Conservation (phyloP, 2,113 vertebrate species). For the Coptodon bakossiorum region DNA sequence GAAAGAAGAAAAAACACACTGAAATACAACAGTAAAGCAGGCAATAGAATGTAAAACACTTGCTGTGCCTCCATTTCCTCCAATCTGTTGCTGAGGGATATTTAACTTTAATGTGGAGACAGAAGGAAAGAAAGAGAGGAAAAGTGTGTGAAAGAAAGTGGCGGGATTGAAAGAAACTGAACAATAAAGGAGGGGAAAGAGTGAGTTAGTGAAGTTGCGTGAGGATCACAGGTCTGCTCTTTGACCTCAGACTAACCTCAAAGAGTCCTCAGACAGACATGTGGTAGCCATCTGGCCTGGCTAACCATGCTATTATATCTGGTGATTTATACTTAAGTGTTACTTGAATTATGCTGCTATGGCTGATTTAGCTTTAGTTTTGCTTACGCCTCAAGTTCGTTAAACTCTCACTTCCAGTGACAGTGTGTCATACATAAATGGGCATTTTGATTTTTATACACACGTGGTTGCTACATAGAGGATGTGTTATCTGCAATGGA, state of each 20-base stretch:
- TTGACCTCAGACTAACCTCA: conserved; percentile 54
- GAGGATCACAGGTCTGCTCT: conserved; percentile 41
- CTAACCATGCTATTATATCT: neutral
- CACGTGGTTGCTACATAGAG: neutral
- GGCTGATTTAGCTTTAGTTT: conserved; percentile 17
- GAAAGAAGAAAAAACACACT: neutral
- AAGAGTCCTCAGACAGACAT: conserved; percentile 26
- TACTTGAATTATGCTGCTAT: neutral
- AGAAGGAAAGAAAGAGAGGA: neutral
- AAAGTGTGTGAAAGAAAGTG: neutral
- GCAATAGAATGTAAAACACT: conserved; percentile 36
- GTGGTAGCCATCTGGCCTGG: conserved; percentile 51
- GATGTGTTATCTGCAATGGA: neutral
- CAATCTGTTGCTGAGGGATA: conserved; percentile 43
- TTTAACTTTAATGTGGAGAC: conserved; percentile 11
- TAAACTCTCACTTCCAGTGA: neutral
- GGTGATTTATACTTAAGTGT: conserved; percentile 34
- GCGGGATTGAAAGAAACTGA: neutral
- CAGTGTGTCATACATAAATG: neutral
- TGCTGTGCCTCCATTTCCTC: conserved; percentile 3
- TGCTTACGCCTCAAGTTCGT: neutral
- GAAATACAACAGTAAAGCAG: conserved; percentile 16
- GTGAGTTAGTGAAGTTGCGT: neutral
- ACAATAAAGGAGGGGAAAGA: neutral
- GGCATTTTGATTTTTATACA: neutral